Evolutionary conservation across 2,888 invertebrate genomes (phyloP).

Genomic region (Cantharis lateralis): DNA sequence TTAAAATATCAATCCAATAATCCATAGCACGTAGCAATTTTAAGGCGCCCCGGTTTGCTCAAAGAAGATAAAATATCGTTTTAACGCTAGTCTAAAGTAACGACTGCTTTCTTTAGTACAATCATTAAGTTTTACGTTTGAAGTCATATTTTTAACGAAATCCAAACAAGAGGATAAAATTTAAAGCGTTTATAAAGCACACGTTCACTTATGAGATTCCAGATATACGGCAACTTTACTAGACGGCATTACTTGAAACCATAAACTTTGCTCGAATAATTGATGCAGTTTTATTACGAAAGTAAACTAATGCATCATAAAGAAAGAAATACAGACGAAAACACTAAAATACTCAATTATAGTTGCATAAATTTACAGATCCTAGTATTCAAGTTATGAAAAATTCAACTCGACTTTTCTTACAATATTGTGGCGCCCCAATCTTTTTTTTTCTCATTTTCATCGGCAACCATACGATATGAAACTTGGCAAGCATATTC

Average conservation of each 20-base stretch:
- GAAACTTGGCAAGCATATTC: too few relatives aligned
- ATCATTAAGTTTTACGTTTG: conserved; percentile 40
- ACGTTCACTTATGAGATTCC: not conserved
- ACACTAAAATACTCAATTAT: not conserved
- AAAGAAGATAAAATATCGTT: conserved; percentile 40
- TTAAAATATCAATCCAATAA: conserved; percentile 51
- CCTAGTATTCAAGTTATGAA: not conserved
- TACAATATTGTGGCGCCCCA: too few relatives aligned
- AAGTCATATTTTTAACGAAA: conserved; percentile 15
- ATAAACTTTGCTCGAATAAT: not conserved
- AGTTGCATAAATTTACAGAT: not conserved
- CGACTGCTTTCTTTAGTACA: conserved; percentile 38
- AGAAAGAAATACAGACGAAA: not conserved
- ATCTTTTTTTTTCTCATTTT: too few relatives aligned
- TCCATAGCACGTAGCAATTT: conserved; percentile 47
- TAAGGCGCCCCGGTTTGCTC: conserved; percentile 40
- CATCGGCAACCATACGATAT: too few relatives aligned
- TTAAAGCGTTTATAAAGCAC: not conserved
- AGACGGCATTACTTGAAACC: not conserved
- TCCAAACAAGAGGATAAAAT: conserved; percentile 9
- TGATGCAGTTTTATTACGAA: not conserved
- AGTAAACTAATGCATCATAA: not conserved
- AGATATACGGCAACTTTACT: not conserved
- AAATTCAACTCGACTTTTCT: too few relatives aligned
- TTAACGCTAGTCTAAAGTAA: conserved; percentile 39